These are phyloP conservation scores for Pyralis farinalis DNA, from an alignment of 2,888 invertebrate species.

Conservation along the genomic window DNA sequence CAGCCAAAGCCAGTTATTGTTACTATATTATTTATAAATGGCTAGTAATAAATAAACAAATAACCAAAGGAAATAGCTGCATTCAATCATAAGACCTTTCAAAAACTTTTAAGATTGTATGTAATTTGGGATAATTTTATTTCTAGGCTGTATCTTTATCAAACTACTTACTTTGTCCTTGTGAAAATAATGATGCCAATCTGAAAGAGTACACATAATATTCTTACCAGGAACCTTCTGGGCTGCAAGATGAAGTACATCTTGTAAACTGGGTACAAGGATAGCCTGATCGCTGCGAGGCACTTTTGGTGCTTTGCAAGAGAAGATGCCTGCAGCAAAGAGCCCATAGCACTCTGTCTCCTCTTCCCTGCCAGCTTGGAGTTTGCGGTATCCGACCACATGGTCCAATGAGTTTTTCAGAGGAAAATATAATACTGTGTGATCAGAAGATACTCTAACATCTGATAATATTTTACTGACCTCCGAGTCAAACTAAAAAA, in stretches of 20 bases:
- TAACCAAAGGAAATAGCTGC: too few species aligned
- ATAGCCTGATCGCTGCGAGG: slow-evolving; percentile 66
- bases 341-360: slow-evolving; percentile 48
- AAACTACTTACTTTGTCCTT: too few species aligned
- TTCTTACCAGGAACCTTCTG: slow-evolving; percentile 69
- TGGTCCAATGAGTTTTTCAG: slow-evolving; percentile 81
- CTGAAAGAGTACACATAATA: too few species aligned
- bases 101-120: too few species aligned
- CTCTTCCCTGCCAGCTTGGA: slow-evolving; percentile 68
- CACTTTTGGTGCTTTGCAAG: slow-evolving; percentile 52
- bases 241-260: slow-evolving; percentile 64
- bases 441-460: slow-evolving; percentile 75
- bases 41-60: too few species aligned
- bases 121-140: too few species aligned
- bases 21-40: too few species aligned
- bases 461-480: slow-evolving; percentile 74
- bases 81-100: too few species aligned
- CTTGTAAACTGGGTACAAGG: slow-evolving; percentile 68
- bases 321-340: slow-evolving; percentile 62
- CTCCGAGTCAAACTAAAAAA: slow-evolving; percentile 67
- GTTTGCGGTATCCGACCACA: slow-evolving; percentile 84
- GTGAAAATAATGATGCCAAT: too few species aligned
- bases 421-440: slow-evolving; percentile 83
- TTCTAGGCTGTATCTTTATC: too few species aligned
- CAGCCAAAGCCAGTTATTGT: too few species aligned